Evolutionary conservation across 2,888 invertebrate species (phyloP).

Genomic region (Embidobia sp.): DNA sequence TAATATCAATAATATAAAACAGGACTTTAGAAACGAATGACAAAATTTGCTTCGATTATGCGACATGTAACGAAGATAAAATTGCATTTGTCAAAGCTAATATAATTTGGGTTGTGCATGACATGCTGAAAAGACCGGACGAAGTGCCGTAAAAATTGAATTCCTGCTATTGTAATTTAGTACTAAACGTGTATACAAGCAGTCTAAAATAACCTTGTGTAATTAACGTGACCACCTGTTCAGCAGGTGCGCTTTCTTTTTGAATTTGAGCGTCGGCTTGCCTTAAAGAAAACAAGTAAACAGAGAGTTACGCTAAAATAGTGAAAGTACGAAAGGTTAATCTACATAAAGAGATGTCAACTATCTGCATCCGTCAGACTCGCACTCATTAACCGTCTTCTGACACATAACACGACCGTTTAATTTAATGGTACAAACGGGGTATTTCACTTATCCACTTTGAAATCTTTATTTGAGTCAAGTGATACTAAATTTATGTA

Average conservation of each 20-base stretch:
- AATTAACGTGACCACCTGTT: constrained; percentile 63
- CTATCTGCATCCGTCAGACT: not conserved
- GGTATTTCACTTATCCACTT: no score
- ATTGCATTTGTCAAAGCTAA: constrained; percentile 23
- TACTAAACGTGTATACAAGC: constrained; percentile 42
- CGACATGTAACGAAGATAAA: no score
- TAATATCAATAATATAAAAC: no score
- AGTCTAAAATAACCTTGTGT: constrained; percentile 46
- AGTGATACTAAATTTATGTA: no score
- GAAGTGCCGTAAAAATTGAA: constrained; percentile 39
- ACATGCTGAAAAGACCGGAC: constrained; percentile 21
- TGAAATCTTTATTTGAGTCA: no score
- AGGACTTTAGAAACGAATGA: no score
- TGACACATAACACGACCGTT: no score
- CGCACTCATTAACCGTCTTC: no score
- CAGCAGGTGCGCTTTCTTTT: constrained; percentile 55
- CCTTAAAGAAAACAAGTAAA: constrained; percentile 44
- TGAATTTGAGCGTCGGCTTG: constrained; percentile 55
- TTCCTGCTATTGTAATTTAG: constrained; percentile 41
- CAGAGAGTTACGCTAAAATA: constrained; percentile 62
- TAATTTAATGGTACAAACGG: no score
- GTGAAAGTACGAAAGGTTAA: no score
- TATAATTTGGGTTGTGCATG: constrained; percentile 17
- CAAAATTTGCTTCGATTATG: no score
- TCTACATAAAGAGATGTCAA: no score